Evolutionary conservation across 2,113 vertebrate genomes (phyloP).

Genomic region (Corythornis madagascariensis): DNA sequence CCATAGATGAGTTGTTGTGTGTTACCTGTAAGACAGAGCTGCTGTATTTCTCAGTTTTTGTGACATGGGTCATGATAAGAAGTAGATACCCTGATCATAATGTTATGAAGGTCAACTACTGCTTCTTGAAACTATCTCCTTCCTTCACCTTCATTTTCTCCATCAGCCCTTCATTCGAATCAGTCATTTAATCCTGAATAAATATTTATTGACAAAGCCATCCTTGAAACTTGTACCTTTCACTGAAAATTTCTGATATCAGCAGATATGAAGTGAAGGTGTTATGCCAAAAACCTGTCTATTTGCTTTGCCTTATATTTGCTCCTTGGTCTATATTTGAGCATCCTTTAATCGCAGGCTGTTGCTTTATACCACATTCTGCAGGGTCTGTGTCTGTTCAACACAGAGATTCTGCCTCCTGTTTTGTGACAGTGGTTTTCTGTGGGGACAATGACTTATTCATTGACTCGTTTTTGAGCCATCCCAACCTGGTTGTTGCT

Average conservation of each 20-base stretch:
- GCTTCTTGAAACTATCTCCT: background rate
- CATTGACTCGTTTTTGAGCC: background rate
- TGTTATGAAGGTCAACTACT: background rate
- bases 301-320: background rate
- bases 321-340: background rate
- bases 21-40: background rate
- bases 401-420: background rate
- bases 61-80: background rate
- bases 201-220: background rate
- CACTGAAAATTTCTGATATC: background rate
- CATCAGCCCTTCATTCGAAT: background rate
- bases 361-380: background rate
- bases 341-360: background rate
- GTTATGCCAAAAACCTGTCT: background rate
- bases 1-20: background rate
- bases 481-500: background rate
- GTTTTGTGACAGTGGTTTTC: background rate
- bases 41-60: background rate
- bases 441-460: accelerated
- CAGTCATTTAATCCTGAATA: background rate
- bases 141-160: background rate
- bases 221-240: background rate
- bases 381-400: background rate
- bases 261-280: background rate
- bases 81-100: background rate